These are phyloP conservation scores for Drosophila pachea DNA, from an alignment of 1,140 invertebrate genomes.

Conservation along the genomic window DNA sequence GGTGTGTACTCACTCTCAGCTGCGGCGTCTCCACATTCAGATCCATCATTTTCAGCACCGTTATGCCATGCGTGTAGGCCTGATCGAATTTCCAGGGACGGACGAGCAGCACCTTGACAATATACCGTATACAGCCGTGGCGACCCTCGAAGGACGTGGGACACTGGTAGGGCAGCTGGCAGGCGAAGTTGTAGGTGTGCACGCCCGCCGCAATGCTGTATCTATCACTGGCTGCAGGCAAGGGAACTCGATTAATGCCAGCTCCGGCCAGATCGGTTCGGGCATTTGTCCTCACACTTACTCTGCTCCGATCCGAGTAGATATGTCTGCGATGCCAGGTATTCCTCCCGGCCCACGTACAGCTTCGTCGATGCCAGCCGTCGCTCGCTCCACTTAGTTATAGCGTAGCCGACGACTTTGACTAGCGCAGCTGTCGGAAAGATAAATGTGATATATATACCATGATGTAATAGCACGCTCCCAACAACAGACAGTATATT, in stretches of 20 bases:
- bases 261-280: too few relatives aligned
- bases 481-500: background rate
- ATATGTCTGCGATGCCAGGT: slow-evolving; percentile 67
- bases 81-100: slow-evolving; percentile 88
- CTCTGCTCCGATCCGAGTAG: slow-evolving; percentile 68
- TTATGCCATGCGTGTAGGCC: slow-evolving; percentile 85
- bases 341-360: slow-evolving; percentile 67
- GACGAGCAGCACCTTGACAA: slow-evolving; percentile 83
- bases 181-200: slow-evolving; percentile 82
- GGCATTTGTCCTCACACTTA: too few relatives aligned
- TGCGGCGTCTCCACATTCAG: slow-evolving; percentile 82
- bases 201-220: slow-evolving; percentile 80
- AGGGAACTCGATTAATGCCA: too few relatives aligned
- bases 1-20: slow-evolving; percentile 49
- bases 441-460: slow-evolving; percentile 16
- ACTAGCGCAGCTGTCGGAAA: slow-evolving; percentile 51
- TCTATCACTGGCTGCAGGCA: slow-evolving; percentile 43
- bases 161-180: slow-evolving; percentile 81
- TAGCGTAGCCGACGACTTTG: slow-evolving; percentile 65
- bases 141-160: slow-evolving; percentile 87
- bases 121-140: slow-evolving; percentile 85
- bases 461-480: slow-evolving; percentile 19
- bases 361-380: slow-evolving; percentile 38
- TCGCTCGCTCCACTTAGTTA: slow-evolving; percentile 68
- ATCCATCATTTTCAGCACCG: slow-evolving; percentile 85